Conservation (phyloP, 2,113 vertebrate genomes). For the Macrotus californicus region DNA sequence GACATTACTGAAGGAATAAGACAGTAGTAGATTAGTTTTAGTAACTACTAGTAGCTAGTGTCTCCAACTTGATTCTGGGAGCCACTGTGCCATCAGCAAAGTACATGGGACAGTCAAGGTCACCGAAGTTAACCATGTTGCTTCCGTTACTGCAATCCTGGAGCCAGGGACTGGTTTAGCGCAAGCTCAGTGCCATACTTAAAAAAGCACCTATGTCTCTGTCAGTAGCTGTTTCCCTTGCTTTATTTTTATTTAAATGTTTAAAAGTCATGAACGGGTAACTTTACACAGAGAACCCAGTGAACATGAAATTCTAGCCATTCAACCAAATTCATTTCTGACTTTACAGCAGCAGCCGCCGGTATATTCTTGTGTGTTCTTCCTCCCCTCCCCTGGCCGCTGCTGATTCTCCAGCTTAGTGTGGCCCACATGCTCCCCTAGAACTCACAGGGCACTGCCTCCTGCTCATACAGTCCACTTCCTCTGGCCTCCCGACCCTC, state of each 20-base stretch:
- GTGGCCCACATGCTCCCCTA: accelerated
- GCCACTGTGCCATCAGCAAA: not conserved
- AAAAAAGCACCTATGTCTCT: not conserved
- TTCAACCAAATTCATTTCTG: not conserved
- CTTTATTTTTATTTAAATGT: not conserved
- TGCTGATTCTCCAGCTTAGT: no score
- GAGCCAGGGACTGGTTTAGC: not conserved
- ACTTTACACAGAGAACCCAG: not conserved
- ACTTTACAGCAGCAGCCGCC: not conserved
- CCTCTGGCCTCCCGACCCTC: not conserved
- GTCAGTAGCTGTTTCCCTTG: not conserved
- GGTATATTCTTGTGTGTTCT: not conserved
- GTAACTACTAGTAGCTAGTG: not conserved
- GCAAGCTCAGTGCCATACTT: not conserved
- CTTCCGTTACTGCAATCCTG: no score
- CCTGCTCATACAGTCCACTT: not conserved
- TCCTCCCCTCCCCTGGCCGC: not conserved
- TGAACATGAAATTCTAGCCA: not conserved
- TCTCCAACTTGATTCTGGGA: not conserved
- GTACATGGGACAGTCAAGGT: not conserved
- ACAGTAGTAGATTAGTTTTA: not conserved
- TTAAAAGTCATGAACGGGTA: not conserved
- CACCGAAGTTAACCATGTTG: accelerated
- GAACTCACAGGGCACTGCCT: not conserved
- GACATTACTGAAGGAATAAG: not conserved